Percentiles rank a stretch among this genome's conserved stretches.
Conservation (phyloP, 2,797 vertebrate genomes). For the Valencia hispanica region DNA sequence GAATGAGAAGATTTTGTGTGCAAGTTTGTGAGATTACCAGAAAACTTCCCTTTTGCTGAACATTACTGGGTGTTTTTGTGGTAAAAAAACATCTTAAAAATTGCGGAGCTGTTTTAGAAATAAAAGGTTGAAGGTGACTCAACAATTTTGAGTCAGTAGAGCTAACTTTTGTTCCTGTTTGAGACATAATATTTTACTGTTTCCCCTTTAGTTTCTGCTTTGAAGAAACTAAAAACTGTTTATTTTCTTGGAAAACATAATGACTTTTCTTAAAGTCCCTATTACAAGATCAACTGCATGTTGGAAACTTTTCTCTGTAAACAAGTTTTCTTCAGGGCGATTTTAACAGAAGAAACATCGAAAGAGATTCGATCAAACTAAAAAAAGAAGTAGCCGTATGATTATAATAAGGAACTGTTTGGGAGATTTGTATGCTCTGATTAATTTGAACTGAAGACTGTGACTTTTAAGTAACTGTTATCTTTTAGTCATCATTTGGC, state of each 20-base stretch:
- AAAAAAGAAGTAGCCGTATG: not conserved
- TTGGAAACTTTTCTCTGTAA: not conserved
- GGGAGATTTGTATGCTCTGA: not conserved
- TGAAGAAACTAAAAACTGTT: not conserved
- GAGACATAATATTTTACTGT: not conserved
- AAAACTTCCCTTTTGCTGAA: not conserved
- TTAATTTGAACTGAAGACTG: not conserved
- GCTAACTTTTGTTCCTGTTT: not conserved
- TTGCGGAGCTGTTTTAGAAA: not conserved
- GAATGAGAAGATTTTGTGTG: slow-evolving; percentile 24
- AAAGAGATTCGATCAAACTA: not conserved
- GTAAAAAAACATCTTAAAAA: not conserved
- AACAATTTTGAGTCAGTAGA: not conserved
- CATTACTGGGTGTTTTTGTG: not conserved
- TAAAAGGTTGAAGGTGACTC: not conserved
- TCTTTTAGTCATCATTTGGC: not conserved
- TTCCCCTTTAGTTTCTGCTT: not conserved
- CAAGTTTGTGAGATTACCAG: not conserved
- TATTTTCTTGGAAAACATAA: not conserved
- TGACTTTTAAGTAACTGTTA: not conserved
- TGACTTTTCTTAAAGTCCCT: not conserved
- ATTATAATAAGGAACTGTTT: not conserved
- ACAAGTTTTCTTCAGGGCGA: not conserved
- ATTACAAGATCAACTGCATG: not conserved
- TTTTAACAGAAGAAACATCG: not conserved